Base-by-base conservation (phyloP, 1,140 invertebrate genomes). In the Conus betulinus region DNA sequence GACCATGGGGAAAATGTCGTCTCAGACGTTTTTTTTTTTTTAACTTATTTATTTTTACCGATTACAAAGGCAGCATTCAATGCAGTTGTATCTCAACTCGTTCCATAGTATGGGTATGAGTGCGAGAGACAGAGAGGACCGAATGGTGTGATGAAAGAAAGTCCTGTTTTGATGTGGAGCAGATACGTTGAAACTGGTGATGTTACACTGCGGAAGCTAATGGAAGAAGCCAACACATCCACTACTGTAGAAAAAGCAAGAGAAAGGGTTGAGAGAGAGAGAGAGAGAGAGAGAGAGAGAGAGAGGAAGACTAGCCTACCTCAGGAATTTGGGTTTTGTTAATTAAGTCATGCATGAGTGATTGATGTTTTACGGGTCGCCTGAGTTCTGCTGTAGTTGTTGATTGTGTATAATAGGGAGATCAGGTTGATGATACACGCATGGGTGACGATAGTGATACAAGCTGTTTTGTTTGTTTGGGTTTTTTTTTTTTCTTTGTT, bases 41-140 rank as follows among this genome's bases (percentile, higher is more conserved):
- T 84, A 13, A 52, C 15, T 84, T 84, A 51, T 51, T 51, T 71
- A 20, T 71, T 71, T 20, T 71, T 23, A 20, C 67, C 20, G 67
- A 71, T 17, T 11, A 71, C 53, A 78, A 84, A 84, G 82, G 82
- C 82, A 84, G 82, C 91, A 91, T 91, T 90, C 92, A 92, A 87
- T 87, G 85, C 85, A 87, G 74, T 55, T 23, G 55, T 79, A 57
- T 87, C 67, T 78, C 85, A 51, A 78, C 53, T 87, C 23, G 71
- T 87, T 78, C 74, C 74, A 74, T 55, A 51, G 60, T 83, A 4
- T 83, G 82, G 20, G 57, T n/a, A 27, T 39, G 23, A 74, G 84
- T 13, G 13, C 74, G 20, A 71, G 25, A 53, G 84, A 76, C n/a
- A 67, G 25, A 74, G 63, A 85, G 25, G 15, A 20, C 10, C 10